Conservation (phyloP, 2,113 vertebrate genomes). For the Holacanthus passer region DNA sequence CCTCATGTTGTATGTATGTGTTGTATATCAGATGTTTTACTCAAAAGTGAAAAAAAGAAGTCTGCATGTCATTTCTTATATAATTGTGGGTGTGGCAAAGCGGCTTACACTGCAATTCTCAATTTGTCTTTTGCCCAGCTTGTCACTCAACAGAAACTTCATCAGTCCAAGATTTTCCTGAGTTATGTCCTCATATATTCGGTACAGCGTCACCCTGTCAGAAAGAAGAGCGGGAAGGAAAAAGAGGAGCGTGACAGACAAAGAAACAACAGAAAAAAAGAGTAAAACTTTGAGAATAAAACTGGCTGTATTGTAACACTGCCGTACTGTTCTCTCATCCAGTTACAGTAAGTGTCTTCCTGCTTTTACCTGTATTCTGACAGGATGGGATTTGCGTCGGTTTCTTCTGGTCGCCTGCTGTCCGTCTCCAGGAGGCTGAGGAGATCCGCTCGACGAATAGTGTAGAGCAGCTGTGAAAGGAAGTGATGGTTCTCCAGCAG, state of each 20-base stretch:
- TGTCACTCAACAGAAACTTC: constrained; percentile 66
- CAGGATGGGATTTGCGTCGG: constrained; percentile 55
- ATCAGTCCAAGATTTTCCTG: constrained; percentile 55
- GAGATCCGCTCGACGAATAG: constrained; percentile 77
- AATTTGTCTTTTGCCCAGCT: constrained; percentile 62
- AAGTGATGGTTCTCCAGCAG: constrained; percentile 61
- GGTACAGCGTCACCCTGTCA: constrained; percentile 81
- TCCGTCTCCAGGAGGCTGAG: constrained; percentile 50
- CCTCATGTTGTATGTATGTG: no score
- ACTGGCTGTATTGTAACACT: background rate
- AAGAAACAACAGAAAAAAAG: background rate
- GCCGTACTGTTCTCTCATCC: background rate
- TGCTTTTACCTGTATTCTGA: constrained; percentile 80
- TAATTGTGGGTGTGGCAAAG: background rate
- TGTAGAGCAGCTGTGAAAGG: constrained; percentile 74
- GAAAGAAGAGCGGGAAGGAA: background rate
- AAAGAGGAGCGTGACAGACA: background rate
- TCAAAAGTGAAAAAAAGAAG: background rate
- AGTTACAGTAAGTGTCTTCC: fast-evolving
- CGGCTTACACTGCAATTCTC: constrained; percentile 76
- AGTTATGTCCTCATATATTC: constrained; percentile 71
- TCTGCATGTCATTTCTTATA: background rate
- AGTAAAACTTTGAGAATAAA: background rate
- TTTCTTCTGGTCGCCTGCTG: constrained; percentile 10
- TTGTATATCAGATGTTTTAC: background rate